Evolutionary conservation across 2,888 invertebrate species (phyloP).

Genomic region (Epinotia demarniana): DNA sequence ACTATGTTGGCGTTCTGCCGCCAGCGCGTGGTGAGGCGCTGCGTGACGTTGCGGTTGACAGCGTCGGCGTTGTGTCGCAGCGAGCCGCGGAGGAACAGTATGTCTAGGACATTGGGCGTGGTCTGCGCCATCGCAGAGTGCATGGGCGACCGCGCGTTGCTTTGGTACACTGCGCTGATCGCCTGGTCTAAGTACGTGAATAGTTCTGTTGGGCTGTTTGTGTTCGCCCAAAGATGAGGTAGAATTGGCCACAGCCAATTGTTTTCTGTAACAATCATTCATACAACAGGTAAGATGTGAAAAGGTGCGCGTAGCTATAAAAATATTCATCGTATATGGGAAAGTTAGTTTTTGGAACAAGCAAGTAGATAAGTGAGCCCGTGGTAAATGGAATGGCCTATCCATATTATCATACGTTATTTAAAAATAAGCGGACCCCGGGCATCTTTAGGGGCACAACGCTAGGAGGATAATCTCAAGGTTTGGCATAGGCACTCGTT

Average conservation of each 20-base stretch:
- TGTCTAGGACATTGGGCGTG: slow-evolving; percentile 87
- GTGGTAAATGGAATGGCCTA: neutral
- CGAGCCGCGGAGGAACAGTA: slow-evolving; percentile 85
- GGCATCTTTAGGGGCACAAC: too few species aligned
- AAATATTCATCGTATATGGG: neutral
- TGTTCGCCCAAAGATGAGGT: slow-evolving; percentile 87
- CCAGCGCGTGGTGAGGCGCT: slow-evolving; percentile 88
- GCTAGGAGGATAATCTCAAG: too few species aligned
- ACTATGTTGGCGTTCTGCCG: slow-evolving; percentile 88
- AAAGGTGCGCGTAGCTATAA: neutral
- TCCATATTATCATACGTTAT: too few species aligned
- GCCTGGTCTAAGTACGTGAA: slow-evolving; percentile 74
- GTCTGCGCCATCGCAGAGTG: slow-evolving; percentile 90
- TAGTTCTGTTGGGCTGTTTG: slow-evolving; percentile 69
- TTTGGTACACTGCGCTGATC: slow-evolving; percentile 70
- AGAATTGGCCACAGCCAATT: slow-evolving; percentile 86
- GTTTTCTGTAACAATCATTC: slow-evolving; percentile 75
- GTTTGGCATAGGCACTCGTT: too few species aligned
- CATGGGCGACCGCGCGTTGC: slow-evolving; percentile 76
- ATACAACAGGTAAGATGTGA: neutral
- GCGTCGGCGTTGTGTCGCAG: slow-evolving; percentile 86
- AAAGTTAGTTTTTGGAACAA: too few species aligned
- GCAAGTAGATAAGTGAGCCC: too few species aligned
- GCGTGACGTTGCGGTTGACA: slow-evolving; percentile 88
- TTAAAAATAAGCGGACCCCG: too few species aligned